Evolutionary conservation across 1,140 invertebrate species (phyloP).

Genomic region (Mycetomoellerius zeteki): DNA sequence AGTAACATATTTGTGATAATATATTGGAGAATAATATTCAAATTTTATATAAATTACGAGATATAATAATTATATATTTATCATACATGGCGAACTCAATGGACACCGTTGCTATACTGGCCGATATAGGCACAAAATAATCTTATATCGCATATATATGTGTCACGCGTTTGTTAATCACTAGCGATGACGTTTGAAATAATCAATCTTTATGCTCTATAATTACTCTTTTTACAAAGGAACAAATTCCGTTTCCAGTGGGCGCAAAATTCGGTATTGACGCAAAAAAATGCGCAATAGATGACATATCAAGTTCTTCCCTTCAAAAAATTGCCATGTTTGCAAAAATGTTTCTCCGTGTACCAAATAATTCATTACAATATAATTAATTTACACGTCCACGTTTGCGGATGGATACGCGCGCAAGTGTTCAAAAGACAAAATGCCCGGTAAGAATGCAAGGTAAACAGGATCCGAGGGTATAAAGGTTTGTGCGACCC

Average conservation of each 20-base stretch:
- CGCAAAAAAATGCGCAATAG: neutral
- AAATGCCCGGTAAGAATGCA: conserved; percentile 76
- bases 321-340: neutral
- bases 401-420: conserved; percentile 75
- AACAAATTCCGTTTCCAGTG: conserved; percentile 38
- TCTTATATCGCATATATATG: neutral
- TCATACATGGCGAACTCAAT: neutral
- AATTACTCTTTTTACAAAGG: conserved; percentile 30
- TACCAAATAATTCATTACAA: conserved; percentile 4
- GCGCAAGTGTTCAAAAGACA: conserved; percentile 70
- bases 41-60: neutral
- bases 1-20: neutral
- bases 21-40: neutral
- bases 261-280: neutral
- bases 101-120: conserved; percentile 1
- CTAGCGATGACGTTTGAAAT: conserved; percentile 9
- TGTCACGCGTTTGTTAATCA: conserved; percentile 6
- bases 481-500: neutral
- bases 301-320: neutral
- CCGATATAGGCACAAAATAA: conserved; percentile 11
- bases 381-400: conserved; percentile 10
- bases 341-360: conserved; percentile 4
- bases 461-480: conserved; percentile 68
- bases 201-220: conserved; percentile 25
- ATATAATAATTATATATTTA: conserved; percentile 10